Evolutionary conservation across 2,797 vertebrate genomes (phyloP).

Genomic region (Percopsis omiscomaycus): DNA sequence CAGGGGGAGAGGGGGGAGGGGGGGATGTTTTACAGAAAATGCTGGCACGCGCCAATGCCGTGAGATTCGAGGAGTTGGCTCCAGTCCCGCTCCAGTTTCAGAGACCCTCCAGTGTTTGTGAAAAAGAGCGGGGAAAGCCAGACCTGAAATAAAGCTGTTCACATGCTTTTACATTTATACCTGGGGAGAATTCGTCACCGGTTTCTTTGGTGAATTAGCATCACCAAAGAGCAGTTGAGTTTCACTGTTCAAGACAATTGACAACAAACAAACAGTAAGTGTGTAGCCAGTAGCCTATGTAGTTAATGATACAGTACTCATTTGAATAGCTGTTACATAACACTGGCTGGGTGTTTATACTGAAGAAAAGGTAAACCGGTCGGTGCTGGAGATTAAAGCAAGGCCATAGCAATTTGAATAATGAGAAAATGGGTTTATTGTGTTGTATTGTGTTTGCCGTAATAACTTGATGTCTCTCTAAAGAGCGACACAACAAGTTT

Average conservation of each 20-base stretch:
- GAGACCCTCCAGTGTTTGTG: conserved; percentile 66
- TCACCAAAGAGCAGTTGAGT: conserved; percentile 43
- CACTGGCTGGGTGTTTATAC: conserved; percentile 31
- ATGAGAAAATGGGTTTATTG: too few species aligned
- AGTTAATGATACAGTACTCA: conserved; percentile 11
- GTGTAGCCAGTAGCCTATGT: background rate
- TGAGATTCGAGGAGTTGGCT: conserved; percentile 73
- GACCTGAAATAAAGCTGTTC: conserved; percentile 6
- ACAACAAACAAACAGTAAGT: conserved; percentile 28
- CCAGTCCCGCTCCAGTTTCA: conserved; percentile 70
- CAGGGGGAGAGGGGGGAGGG: conserved; percentile 13
- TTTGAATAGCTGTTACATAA: conserved; percentile 52
- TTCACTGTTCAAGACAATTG: conserved; percentile 48
- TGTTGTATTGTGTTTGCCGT: too few species aligned
- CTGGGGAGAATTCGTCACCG: conserved; percentile 34
- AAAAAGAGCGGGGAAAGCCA: conserved; percentile 21
- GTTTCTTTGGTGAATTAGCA: conserved; percentile 43
- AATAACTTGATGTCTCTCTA: too few species aligned
- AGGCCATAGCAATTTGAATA: background rate
- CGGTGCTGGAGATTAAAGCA: conserved; percentile 10
- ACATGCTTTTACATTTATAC: conserved; percentile 14
- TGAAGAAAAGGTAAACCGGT: conserved; percentile 23
- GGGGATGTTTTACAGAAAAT: conserved; percentile 69
- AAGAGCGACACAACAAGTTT: too few species aligned
- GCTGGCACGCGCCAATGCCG: conserved; percentile 68